Evolutionary conservation across 1,140 invertebrate species (phyloP), one percentile per base, ranked within the genome.

Genomic region (Elysia chlorotica): DNA sequence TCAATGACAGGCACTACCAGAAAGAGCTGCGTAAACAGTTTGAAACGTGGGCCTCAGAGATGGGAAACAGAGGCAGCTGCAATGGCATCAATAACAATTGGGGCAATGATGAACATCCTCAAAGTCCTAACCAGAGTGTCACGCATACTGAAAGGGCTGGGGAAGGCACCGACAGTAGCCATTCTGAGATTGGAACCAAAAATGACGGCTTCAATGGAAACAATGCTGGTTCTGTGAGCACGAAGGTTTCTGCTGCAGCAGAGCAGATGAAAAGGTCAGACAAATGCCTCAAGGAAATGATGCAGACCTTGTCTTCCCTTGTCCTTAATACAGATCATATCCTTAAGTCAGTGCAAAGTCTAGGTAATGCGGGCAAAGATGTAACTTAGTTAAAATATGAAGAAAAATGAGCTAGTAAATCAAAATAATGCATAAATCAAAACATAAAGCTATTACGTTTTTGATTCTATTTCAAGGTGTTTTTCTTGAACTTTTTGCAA

Each of bases 271-370:
- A 63, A 48, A 71, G 48, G 53, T 71, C 69, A 21, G 69, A 71
- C 19, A 62, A 53, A 31, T 71, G 59, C 23, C 33, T 71, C 30
- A 71, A 71, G 54, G 69, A 71, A 33, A 61, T 71, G 59, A 56
- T 62, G 28, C 57, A 71, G 36, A 41, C 25, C 2, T 33, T 71
- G 37, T 23, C 37, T 14, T 25, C 10, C n/a, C 37, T 71, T 23
- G 59, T 48, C 10, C 36, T 25, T 14, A 48, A 48, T 53, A 59
- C 37, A 14, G 69, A 71, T 4, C 38, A 66, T 3, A 48, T 68
- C n/a, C 53, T 68, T 21, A 68, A 59, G 36, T 68, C 54, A 28
- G 53, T 56, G 25, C 69, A 66, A 53, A 36, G 35, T n/a, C 1
- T 68, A 1, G 35, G 14, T 30, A 35, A n/a, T 19, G 14, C 38